phyloP scores from a whole-genome alignment of 2,888 invertebrate genomes.

The Dyspetes luteomarginatus region DNA sequence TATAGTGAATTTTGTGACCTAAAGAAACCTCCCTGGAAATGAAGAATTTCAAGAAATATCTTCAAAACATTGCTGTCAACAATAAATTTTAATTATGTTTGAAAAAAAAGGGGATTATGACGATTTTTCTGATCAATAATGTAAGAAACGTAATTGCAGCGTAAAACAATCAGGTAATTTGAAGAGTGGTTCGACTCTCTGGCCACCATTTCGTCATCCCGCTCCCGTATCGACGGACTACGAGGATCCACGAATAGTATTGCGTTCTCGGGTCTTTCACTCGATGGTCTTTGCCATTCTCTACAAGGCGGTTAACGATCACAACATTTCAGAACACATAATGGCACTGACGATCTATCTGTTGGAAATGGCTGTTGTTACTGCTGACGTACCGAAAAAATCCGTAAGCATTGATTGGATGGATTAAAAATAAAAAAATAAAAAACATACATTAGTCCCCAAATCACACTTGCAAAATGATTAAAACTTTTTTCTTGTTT shows the following conservation, averaged over 20 bases:
- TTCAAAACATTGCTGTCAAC: background rate
- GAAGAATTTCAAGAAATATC: background rate
- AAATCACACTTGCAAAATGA: too few species aligned
- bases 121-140: constrained; percentile 64
- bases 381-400: constrained; percentile 82
- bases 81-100: too few species aligned
- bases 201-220: constrained; percentile 93
- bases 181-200: constrained; percentile 86
- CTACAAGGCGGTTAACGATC: constrained; percentile 91
- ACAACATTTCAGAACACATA: constrained; percentile 93
- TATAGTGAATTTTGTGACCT: too few species aligned
- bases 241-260: constrained; percentile 87
- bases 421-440: background rate
- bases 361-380: constrained; percentile 91
- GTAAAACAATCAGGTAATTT: constrained; percentile 87
- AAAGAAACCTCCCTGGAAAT: too few species aligned
- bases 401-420: constrained; percentile 76
- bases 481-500: constrained; percentile 45
- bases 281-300: constrained; percentile 92
- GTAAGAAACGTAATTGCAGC: constrained; percentile 78
- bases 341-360: constrained; percentile 94
- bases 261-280: constrained; percentile 88
- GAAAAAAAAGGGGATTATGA: too few species aligned
- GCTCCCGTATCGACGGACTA: constrained; percentile 87
- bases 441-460: background rate